A percentile compares a stretch with the other conserved stretches of the same genome.
phyloP scores from a whole-genome alignment of 2,113 vertebrate species.

The Microcebus tavaratra region DNA sequence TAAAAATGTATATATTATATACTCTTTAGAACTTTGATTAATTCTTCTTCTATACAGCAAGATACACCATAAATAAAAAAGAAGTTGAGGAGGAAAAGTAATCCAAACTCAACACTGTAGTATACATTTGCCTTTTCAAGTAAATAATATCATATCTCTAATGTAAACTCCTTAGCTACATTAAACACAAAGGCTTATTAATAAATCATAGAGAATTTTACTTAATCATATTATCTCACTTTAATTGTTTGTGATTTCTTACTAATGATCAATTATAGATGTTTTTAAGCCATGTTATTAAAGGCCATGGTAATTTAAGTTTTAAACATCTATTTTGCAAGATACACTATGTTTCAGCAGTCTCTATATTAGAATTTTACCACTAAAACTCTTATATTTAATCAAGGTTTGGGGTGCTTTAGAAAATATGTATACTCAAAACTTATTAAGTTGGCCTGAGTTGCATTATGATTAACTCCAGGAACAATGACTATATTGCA shows the following conservation, averaged over 20 bases:
- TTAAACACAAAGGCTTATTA: not conserved
- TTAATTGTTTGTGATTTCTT: constrained; percentile 27
- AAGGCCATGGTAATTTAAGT: not conserved
- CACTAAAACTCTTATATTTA: not conserved
- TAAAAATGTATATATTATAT: not conserved
- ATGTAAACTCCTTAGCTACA: not conserved
- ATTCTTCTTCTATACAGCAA: not conserved
- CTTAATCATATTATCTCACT: not conserved
- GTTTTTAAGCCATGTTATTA: not conserved
- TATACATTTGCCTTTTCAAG: not conserved
- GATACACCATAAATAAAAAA: not conserved
- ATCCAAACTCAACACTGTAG: not conserved
- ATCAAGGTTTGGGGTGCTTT: not conserved
- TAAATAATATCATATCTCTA: not conserved
- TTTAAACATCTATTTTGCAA: constrained; percentile 21
- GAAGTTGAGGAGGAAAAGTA: not conserved
- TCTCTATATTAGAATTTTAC: not conserved
- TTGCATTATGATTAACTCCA: not conserved
- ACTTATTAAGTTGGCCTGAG: not conserved
- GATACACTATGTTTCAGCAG: not conserved
- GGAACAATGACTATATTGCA: not conserved
- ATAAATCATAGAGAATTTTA: not conserved
- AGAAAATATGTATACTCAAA: constrained; percentile 2
- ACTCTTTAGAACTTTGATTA: not conserved
- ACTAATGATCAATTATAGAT: not conserved